Base-by-base conservation (phyloP, 2,113 vertebrate species). In the Mixornis gularis region DNA sequence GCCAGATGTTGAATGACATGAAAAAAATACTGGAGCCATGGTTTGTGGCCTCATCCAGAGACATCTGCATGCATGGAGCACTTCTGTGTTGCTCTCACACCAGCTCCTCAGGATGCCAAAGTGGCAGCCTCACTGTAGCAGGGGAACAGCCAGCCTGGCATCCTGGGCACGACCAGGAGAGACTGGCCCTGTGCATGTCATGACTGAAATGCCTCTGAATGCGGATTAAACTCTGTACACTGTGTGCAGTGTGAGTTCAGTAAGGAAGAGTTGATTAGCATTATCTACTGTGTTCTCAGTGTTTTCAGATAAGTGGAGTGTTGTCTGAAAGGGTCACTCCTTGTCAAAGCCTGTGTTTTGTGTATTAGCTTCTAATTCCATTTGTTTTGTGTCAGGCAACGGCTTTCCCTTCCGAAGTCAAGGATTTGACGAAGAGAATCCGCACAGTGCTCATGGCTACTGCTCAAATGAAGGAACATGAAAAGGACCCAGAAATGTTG, bases 401-500 rank as follows among this genome's bases (percentile, higher is more conserved):
- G 14, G 97, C 98, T 20, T 99, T 99, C 96, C 99, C 99, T 29
- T 97, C 98, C 0, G 99, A 99, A 96, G 99, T 99, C 62, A 99
- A 99, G 90, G 98, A 99, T 66, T 96, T 99, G 90, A 99, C 99
- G 12, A 99, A 98, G 97, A 98, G 98, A 72, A 99, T 99, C 93
- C 98, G 99, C 16, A 99, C 99, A 0, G 99, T 99, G 66, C 98
- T 99, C 83, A 99, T 99, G 99, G 99, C 99, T 92, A 99, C 99
- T 0, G 99, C 99, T 24, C 99, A 99, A 92, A 99, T 99, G 99
- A 98, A 98, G 62, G 99, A 99, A 86, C 99, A 99, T 1, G 99
- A 99, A 68, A 98, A 98, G 65, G 99, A 99, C 93, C 99, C 99
- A 0, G 99, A 99, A 96, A 99, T 99, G 99, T 85, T 99, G 85